These are phyloP conservation scores for Trachelus iudaicus DNA, from an alignment of 2,888 invertebrate genomes.

Conservation along the genomic window DNA sequence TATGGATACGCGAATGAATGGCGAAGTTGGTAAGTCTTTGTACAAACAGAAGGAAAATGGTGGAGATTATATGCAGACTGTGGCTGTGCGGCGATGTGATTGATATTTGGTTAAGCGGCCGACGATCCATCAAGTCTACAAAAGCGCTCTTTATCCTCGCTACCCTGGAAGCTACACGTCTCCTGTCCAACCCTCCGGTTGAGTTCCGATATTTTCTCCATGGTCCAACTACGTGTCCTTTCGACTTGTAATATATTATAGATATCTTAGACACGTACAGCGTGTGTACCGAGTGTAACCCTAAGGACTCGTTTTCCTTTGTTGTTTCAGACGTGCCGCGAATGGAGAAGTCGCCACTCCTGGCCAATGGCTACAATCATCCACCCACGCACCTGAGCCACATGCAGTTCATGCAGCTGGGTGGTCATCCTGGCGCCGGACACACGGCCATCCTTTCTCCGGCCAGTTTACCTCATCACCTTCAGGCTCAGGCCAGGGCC, in stretches of 20 bases:
- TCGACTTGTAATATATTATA: not conserved
- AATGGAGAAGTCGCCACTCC: conserved; percentile 90
- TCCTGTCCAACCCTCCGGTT: conserved; percentile 1
- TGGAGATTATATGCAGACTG: conserved; percentile 46
- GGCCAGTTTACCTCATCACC: conserved; percentile 82
- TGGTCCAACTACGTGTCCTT: not conserved
- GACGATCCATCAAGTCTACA: conserved; percentile 48
- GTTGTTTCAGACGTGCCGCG: conserved; percentile 81
- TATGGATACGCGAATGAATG: not conserved
- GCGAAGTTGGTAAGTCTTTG: conserved; percentile 35
- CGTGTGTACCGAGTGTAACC: no score
- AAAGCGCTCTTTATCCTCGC: conserved; percentile 43
- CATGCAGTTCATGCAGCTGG: conserved; percentile 94
- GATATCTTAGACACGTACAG: not conserved
- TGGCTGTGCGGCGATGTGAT: conserved; percentile 37
- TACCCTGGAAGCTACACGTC: conserved; percentile 34
- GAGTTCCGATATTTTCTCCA: not conserved
- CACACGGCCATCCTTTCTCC: conserved; percentile 88
- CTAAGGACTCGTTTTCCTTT: conserved; percentile 13
- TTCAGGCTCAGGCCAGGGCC: conserved; percentile 77
- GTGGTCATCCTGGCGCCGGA: conserved; percentile 77
- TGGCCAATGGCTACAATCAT: conserved; percentile 95
- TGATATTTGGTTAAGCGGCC: conserved; percentile 50
- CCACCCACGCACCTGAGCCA: conserved; percentile 92
- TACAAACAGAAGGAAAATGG: conserved; percentile 45